Evolutionary conservation across 2,113 vertebrate genomes (phyloP).

Genomic region (Rhinichthys klamathensis): DNA sequence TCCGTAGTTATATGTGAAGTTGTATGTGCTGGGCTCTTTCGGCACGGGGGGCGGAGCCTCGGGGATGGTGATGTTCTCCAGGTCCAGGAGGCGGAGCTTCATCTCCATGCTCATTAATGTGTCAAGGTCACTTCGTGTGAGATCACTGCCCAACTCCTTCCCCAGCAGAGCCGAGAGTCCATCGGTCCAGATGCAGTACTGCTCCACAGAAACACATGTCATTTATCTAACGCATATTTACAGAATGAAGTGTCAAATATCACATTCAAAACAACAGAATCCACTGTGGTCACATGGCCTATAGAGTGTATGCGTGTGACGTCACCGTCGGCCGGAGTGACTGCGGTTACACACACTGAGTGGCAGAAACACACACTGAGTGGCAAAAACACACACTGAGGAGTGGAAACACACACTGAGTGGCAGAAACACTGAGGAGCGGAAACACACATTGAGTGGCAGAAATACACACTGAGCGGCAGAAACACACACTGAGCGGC

Average conservation of each 20-base stretch:
- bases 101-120: slow-evolving; percentile 98
- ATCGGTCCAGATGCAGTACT: slow-evolving; percentile 98
- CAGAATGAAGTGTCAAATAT: not conserved
- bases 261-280: not conserved
- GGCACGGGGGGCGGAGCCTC: slow-evolving; percentile 93
- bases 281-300: not conserved
- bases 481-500: no score
- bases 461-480: no score
- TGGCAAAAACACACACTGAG: no score
- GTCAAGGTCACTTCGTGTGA: slow-evolving; percentile 95
- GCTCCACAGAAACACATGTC: slow-evolving; percentile 20
- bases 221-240: not conserved
- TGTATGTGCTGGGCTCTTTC: slow-evolving; percentile 97
- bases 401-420: no score
- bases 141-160: slow-evolving; percentile 95
- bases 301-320: no score
- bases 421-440: no score
- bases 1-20: slow-evolving; percentile 97
- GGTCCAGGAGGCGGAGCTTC: slow-evolving; percentile 95
- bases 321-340: no score
- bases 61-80: slow-evolving; percentile 96
- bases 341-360: no score
- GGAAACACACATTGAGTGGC: no score
- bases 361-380: no score
- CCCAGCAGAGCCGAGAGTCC: slow-evolving; percentile 93